Evolutionary conservation across 2,113 vertebrate genomes (phyloP).

Genomic region (Salvelinus alpinus): DNA sequence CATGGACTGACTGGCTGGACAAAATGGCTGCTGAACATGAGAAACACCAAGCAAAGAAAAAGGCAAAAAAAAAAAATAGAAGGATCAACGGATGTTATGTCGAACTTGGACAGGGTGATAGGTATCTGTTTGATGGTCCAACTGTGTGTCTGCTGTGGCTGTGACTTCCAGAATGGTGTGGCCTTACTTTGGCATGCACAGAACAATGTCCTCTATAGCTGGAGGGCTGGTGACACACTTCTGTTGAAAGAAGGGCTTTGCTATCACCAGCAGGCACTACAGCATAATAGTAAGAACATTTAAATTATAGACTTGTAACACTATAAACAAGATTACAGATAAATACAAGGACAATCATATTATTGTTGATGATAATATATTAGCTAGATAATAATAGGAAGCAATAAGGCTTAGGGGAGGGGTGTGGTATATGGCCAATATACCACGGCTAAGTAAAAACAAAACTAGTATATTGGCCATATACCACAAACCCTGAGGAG

Average conservation of each 20-base stretch:
- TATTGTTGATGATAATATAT: too few relatives aligned
- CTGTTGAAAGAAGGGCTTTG: slow-evolving; percentile 12
- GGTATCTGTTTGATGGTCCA: slow-evolving; percentile 11
- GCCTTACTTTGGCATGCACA: slow-evolving; percentile 12
- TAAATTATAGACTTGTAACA: background rate
- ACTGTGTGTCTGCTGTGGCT: background rate
- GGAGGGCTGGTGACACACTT: slow-evolving; percentile 35
- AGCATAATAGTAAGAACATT: too few relatives aligned
- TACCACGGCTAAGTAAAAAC: too few relatives aligned
- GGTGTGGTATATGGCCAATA: too few relatives aligned
- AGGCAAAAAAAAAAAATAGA: slow-evolving; percentile 36
- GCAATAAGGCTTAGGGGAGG: too few relatives aligned
- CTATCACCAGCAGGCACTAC: too few relatives aligned
- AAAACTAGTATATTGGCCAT: too few relatives aligned
- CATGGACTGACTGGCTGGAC: background rate
- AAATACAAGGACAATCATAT: background rate
- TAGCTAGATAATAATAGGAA: too few relatives aligned
- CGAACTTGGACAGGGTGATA: background rate
- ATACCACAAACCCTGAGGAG: too few relatives aligned
- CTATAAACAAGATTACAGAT: background rate
- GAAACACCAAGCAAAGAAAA: background rate
- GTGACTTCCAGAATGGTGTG: background rate
- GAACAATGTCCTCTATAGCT: slow-evolving; percentile 39
- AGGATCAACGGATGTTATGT: slow-evolving; percentile 29
- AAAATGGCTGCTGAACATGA: background rate